Evolutionary conservation across 2,888 invertebrate genomes (phyloP).

Genomic region (Habrosyne pyritoides): DNA sequence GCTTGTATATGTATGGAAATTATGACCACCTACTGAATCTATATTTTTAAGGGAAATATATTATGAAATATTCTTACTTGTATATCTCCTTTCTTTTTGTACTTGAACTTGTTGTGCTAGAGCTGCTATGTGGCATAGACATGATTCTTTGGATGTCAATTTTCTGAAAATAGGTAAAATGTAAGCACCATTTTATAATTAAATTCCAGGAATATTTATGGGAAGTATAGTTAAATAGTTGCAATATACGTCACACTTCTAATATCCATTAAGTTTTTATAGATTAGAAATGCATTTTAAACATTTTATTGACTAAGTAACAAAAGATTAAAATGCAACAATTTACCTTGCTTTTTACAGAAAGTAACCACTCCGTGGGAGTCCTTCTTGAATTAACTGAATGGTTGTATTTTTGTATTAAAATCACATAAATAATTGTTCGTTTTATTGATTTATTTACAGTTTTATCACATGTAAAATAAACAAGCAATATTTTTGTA

Average conservation of each 20-base stretch:
- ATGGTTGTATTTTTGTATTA: not conserved
- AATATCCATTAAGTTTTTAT: not conserved
- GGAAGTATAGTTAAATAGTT: not conserved
- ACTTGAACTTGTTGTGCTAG: conserved; percentile 75
- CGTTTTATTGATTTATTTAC: conserved; percentile 6
- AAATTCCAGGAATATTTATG: not conserved
- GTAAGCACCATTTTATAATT: not conserved
- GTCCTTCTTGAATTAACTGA: not conserved
- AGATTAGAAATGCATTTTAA: not conserved
- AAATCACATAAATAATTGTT: not conserved
- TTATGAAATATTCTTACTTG: conserved; percentile 62
- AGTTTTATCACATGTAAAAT: conserved; percentile 23
- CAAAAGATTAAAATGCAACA: not conserved
- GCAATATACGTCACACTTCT: not conserved
- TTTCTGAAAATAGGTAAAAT: not conserved
- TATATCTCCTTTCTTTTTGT: conserved; percentile 82
- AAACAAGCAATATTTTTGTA: conserved; percentile 35
- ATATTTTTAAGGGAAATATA: not conserved
- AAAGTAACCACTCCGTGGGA: not conserved
- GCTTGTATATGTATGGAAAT: too few species aligned
- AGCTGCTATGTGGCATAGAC: conserved; percentile 77
- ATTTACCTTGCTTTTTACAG: not conserved
- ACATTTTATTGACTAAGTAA: not conserved
- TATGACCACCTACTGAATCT: too few species aligned
- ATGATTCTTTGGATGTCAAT: conserved; percentile 1